A percentile compares a stretch with the other conserved stretches of the same genome.
Conservation (phyloP, 2,113 vertebrate genomes). For the Microtus ochrogaster region DNA sequence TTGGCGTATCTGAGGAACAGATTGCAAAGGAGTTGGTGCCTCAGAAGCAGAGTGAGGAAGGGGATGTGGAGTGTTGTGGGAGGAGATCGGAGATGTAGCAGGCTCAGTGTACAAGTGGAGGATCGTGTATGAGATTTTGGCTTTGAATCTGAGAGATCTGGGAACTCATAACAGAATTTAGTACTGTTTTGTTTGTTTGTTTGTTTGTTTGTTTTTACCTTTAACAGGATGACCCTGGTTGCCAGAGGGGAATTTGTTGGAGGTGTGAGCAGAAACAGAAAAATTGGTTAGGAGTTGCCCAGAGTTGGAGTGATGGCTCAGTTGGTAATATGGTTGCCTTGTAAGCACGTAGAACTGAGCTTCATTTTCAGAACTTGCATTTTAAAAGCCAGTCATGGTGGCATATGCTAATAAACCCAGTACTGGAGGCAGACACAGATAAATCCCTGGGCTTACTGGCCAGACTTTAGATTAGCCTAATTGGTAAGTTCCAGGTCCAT, state of each 20-base stretch:
- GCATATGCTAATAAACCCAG: not conserved
- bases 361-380: not conserved
- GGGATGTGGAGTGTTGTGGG: fast-evolving
- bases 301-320: not conserved
- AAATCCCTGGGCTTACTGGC: not conserved
- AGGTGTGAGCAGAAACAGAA: not conserved
- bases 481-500: not conserved
- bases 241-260: not conserved
- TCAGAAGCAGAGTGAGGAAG: not conserved
- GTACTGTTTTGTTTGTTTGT: not conserved
- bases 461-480: not conserved
- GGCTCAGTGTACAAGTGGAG: not conserved
- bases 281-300: not conserved
- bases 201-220: not conserved
- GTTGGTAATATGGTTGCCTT: not conserved
- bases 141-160: conserved; percentile 6
- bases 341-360: not conserved
- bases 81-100: not conserved
- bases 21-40: not conserved
- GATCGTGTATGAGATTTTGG: not conserved
- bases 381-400: not conserved
- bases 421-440: not conserved
- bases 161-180: not conserved
- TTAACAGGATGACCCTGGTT: not conserved
- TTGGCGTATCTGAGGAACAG: not conserved